phyloP scores from a whole-genome alignment of 2,888 invertebrate species.

The Cybosia mesomella region DNA sequence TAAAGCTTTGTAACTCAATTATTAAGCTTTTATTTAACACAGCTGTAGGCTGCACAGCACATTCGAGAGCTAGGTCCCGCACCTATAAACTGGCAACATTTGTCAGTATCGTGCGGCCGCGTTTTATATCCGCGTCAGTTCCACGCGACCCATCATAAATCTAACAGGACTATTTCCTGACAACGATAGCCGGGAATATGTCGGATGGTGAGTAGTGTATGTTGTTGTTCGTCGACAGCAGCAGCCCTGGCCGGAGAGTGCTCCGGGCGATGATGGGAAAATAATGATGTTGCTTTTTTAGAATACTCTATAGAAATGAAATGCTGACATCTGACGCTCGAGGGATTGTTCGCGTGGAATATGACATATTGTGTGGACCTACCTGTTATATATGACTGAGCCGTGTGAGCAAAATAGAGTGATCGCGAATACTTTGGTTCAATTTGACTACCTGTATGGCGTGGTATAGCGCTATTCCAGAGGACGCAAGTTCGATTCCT shows the following conservation, averaged over 20 bases:
- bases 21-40: too few relatives aligned
- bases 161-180: conserved; percentile 32
- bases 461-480: too few relatives aligned
- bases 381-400: background rate
- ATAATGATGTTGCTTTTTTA: conserved; percentile 17
- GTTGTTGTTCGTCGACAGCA: conserved; percentile 5
- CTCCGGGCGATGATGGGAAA: conserved; percentile 5
- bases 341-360: background rate
- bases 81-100: conserved; percentile 31
- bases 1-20: too few relatives aligned
- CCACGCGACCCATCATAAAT: conserved; percentile 36
- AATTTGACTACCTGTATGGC: background rate
- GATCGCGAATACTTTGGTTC: background rate
- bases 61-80: background rate
- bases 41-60: too few relatives aligned
- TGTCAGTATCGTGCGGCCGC: conserved; percentile 29
- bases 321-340: background rate
- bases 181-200: conserved; percentile 5
- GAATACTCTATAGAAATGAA: conserved; percentile 8
- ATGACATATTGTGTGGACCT: background rate
- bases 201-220: conserved; percentile 1
- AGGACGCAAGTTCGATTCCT: too few relatives aligned
- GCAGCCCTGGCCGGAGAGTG: background rate
- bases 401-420: background rate
- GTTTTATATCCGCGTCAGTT: conserved; percentile 43